phyloP scores from a whole-genome alignment of 1,140 invertebrate genomes.

The Portunus trituberculatus region DNA sequence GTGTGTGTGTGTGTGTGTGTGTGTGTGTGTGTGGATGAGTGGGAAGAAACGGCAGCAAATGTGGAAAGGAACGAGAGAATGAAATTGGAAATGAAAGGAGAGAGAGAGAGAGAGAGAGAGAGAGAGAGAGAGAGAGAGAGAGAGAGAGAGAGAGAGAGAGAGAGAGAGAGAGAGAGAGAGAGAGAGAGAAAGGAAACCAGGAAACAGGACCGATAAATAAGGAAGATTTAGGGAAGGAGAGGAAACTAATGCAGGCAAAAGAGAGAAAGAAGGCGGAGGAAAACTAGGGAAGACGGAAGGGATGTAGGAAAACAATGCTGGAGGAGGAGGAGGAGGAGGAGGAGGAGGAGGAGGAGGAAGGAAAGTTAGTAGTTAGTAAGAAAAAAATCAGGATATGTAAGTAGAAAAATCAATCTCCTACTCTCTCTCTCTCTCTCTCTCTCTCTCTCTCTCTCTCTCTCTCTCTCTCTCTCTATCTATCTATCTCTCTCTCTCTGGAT shows the following conservation, averaged over 20 bases:
- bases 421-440: constrained; percentile 48
- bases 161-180: not conserved
- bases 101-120: too few species aligned
- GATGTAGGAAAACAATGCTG: too few species aligned
- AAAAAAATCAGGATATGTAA: too few species aligned
- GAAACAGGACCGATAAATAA: not conserved
- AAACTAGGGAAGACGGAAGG: not conserved
- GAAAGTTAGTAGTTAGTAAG: not conserved
- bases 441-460: constrained; percentile 48
- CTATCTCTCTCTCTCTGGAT: not conserved
- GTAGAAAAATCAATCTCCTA: not conserved
- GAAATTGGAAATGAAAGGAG: too few species aligned
- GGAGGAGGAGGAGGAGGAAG: not conserved
- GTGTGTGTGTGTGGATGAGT: not conserved
- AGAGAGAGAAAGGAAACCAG: not conserved
- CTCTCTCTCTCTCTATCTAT: constrained; percentile 46
- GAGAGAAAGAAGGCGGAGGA: not conserved
- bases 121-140: not conserved
- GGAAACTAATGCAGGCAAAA: not conserved
- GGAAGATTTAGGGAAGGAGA: not conserved
- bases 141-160: too few species aligned
- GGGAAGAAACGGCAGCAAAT: not conserved
- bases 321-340: not conserved
- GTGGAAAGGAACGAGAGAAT: too few species aligned
- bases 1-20: constrained; percentile 41